phyloP scores from a whole-genome alignment of 2,113 vertebrate genomes.

The Vireo altiloquus region DNA sequence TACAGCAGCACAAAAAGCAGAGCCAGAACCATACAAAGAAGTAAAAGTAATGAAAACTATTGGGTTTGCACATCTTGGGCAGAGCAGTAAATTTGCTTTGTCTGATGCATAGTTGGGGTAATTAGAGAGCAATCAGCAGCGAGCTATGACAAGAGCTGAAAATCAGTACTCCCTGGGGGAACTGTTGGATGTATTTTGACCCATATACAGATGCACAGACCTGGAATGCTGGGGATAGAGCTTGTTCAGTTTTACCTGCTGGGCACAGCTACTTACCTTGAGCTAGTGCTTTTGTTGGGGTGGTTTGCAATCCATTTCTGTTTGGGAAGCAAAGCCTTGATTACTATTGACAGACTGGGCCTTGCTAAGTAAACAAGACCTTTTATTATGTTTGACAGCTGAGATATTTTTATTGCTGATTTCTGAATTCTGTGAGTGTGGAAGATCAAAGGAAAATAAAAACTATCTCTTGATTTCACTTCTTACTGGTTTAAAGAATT shows the following conservation, averaged over 20 bases:
- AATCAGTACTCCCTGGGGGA: not conserved
- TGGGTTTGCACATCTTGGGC: not conserved
- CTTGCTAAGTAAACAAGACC: not conserved
- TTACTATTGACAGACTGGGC: not conserved
- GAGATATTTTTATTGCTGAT: not conserved
- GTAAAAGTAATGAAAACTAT: not conserved
- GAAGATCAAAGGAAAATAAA: not conserved
- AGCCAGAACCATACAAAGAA: not conserved
- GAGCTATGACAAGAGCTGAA: not conserved
- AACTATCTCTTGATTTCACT: not conserved
- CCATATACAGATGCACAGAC: fast-evolving
- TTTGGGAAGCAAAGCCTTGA: not conserved
- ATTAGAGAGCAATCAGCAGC: not conserved
- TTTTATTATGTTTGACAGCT: not conserved
- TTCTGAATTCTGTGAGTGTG: not conserved
- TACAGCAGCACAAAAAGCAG: not conserved
- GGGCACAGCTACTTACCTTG: not conserved
- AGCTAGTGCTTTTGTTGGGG: not conserved
- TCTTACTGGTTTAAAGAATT: not conserved
- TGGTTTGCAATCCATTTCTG: not conserved
- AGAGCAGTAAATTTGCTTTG: not conserved
- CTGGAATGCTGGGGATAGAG: not conserved
- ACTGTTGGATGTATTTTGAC: not conserved
- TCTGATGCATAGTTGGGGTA: not conserved
- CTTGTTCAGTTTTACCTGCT: not conserved